phyloP scores from a whole-genome alignment of 2,113 vertebrate species.

The Ovis canadensis region DNA sequence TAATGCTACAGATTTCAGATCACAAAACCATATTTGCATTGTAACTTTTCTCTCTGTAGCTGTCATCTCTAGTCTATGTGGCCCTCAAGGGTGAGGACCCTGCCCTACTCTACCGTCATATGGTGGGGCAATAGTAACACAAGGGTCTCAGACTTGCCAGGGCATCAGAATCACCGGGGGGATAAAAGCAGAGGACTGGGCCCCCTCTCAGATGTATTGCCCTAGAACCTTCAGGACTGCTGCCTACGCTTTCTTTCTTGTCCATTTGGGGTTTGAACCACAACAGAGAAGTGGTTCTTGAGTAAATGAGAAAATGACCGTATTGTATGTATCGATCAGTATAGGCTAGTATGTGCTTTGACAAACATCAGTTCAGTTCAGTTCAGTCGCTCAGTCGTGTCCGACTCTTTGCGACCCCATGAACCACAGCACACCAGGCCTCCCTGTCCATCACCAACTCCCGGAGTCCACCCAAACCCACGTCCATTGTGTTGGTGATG shows the following conservation, averaged over 20 bases:
- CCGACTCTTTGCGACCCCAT: neutral
- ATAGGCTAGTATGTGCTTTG: neutral
- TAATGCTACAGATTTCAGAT: neutral
- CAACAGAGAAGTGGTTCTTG: neutral
- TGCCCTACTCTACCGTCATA: neutral
- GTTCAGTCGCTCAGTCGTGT: neutral
- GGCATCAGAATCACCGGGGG: neutral
- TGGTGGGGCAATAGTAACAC: no score
- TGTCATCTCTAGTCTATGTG: neutral
- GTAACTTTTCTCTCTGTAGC: neutral
- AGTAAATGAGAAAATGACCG: neutral
- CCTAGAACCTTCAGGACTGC: neutral
- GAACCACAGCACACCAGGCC: neutral
- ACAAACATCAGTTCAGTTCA: neutral
- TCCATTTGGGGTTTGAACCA: neutral
- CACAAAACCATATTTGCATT: neutral
- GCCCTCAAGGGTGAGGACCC: neutral
- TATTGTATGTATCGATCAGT: neutral
- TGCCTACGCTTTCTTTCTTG: neutral
- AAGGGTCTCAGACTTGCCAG: neutral
- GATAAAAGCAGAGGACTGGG: neutral
- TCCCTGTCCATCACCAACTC: neutral
- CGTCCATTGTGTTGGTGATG: neutral
- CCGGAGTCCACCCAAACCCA: neutral
- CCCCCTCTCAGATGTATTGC: neutral